These are phyloP conservation scores for Sebastes vulpes DNA, from an alignment of 2,797 vertebrate species.

Conservation along the genomic window DNA sequence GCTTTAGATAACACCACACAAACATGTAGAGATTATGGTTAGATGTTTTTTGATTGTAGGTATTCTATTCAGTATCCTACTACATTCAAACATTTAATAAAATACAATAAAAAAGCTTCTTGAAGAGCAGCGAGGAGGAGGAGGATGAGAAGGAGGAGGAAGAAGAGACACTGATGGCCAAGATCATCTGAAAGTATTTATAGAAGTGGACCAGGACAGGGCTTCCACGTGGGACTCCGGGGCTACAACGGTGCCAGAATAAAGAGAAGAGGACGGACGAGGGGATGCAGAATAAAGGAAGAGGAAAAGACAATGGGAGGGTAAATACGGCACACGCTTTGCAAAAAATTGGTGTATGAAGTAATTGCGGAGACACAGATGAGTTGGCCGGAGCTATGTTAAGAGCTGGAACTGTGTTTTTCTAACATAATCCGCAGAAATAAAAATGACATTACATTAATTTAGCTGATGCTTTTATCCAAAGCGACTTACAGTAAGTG, in stretches of 20 bases:
- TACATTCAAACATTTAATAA: background rate
- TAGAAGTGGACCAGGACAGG: conserved; percentile 67
- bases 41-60: background rate
- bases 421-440: conserved; percentile 28
- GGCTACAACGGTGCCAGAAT: conserved; percentile 33
- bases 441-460: conserved; percentile 13
- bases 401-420: conserved; percentile 31
- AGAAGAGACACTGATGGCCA: conserved; percentile 39
- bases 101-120: conserved; percentile 10
- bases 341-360: conserved; percentile 31
- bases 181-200: conserved; percentile 68
- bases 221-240: conserved; percentile 52
- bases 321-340: conserved; percentile 18
- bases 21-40: background rate
- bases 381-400: conserved; percentile 27
- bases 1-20: background rate
- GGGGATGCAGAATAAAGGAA: conserved; percentile 9
- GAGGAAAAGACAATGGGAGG: background rate
- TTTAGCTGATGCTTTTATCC: background rate
- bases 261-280: conserved; percentile 30
- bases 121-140: conserved; percentile 2
- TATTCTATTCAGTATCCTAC: background rate
- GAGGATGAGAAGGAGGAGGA: background rate
- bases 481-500: background rate
- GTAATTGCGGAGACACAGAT: conserved; percentile 45